Conservation (phyloP, 2,797 vertebrate genomes). For the Danio tinwini region DNA sequence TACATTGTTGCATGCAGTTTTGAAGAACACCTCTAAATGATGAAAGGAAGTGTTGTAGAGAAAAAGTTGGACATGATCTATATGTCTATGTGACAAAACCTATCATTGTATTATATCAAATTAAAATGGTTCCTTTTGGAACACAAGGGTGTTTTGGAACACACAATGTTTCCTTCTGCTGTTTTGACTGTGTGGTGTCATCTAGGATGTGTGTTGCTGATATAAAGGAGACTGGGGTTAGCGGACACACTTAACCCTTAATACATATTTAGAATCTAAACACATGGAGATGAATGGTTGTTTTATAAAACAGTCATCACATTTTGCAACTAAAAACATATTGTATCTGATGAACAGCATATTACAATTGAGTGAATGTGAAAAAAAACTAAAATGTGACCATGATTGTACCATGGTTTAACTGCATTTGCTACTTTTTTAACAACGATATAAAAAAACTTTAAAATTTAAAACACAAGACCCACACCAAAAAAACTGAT, state of each 20-base stretch:
- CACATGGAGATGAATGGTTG: too few species aligned
- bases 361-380: too few species aligned
- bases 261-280: too few species aligned
- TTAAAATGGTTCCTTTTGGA: slow-evolving; percentile 76
- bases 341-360: too few species aligned
- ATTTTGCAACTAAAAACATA: too few species aligned
- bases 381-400: too few species aligned
- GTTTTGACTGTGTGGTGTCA: not conserved
- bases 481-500: too few species aligned
- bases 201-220: not conserved
- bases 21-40: slow-evolving; percentile 67
- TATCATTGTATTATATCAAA: slow-evolving; percentile 82
- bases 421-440: too few species aligned
- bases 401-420: too few species aligned
- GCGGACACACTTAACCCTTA: not conserved
- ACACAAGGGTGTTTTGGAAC: slow-evolving; percentile 48
- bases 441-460: too few species aligned
- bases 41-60: slow-evolving; percentile 55
- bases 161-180: slow-evolving; percentile 21
- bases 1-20: slow-evolving; percentile 76
- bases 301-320: too few species aligned
- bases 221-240: not conserved
- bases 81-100: slow-evolving; percentile 71
- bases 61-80: slow-evolving; percentile 57
- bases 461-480: too few species aligned